Conservation (phyloP, 2,797 vertebrate genomes). For the Cuculus canorus region DNA sequence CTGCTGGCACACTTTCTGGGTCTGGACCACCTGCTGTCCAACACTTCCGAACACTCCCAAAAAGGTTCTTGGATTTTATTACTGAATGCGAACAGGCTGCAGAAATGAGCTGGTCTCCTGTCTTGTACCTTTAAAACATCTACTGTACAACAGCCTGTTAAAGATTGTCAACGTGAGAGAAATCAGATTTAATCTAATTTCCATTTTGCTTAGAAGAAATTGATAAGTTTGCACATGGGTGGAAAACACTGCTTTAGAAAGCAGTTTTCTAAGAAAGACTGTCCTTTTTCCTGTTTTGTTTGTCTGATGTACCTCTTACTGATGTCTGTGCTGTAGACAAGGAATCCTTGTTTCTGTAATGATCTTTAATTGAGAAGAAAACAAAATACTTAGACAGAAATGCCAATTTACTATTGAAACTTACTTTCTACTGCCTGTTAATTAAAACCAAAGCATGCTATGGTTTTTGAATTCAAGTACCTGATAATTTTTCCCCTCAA, state of each 20-base stretch:
- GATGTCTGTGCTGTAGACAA: not conserved
- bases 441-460: not conserved
- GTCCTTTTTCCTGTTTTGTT: not conserved
- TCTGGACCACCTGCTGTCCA: not conserved
- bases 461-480: not conserved
- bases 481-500: not conserved
- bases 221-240: not conserved
- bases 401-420: not conserved
- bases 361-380: not conserved
- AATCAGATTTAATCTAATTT: not conserved
- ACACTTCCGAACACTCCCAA: constrained; percentile 14
- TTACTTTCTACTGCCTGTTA: not conserved
- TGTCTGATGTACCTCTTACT: not conserved
- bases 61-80: constrained; percentile 22
- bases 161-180: not conserved
- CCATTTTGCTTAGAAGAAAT: not conserved
- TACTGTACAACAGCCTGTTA: not conserved
- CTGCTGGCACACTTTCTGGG: not conserved
- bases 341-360: not conserved
- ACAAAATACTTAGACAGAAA: not conserved
- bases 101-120: not conserved
- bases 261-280: not conserved
- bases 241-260: not conserved
- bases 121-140: not conserved
- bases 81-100: not conserved